Base-by-base conservation (phyloP, 30 jellyfish, hydroid and myxozoan species). In the Rhopilema esculentum region DNA sequence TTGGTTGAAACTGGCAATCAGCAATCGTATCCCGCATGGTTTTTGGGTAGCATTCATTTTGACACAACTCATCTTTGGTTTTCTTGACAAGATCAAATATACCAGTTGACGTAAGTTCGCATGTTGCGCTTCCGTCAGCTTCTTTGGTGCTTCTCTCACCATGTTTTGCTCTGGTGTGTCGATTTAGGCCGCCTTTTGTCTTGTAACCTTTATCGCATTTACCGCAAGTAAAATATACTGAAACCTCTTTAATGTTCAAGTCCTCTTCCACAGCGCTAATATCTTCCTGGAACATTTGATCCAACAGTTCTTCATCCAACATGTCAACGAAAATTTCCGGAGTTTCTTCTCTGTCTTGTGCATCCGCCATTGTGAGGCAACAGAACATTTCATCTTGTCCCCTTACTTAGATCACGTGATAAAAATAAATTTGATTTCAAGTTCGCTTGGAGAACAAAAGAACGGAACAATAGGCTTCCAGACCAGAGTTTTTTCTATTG, bases 391-490 rank as follows among this genome's bases (percentile, higher is more conserved):
- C n/a, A n/a, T n/a, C n/a, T 7, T 72, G 83, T 72, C 65, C 83
- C 57, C 65, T 30, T 33, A 1, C 67, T 72, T 72, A 23, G 67
- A 32, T 72, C 68, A 72, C 83, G 83, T 72, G 83, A 27, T 33
- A 0, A 27, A 1, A 72, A 25, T 72, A 23, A 2, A 72, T 1
- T 4, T 1, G 8, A 18, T 1, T 75, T 40, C 86, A 49, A 75
- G 74, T 75, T 30, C 73, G 48, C 72, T 40, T 21, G n/a, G 49
- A 40, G 31, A 49, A 25, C 86, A 75, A 75, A 32, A 49, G 72
- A 49, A 25, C 72, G 51, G 29, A 75, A 75, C 86, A 75, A 75
- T 75, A 33, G n/a, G n/a, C n/a, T n/a, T n/a, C n/a, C n/a, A n/a
- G n/a, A n/a, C n/a, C n/a, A n/a, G n/a, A n/a, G n/a, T n/a, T n/a